Conservation (phyloP, 2,888 invertebrate species). For the Tipula vernalis region DNA sequence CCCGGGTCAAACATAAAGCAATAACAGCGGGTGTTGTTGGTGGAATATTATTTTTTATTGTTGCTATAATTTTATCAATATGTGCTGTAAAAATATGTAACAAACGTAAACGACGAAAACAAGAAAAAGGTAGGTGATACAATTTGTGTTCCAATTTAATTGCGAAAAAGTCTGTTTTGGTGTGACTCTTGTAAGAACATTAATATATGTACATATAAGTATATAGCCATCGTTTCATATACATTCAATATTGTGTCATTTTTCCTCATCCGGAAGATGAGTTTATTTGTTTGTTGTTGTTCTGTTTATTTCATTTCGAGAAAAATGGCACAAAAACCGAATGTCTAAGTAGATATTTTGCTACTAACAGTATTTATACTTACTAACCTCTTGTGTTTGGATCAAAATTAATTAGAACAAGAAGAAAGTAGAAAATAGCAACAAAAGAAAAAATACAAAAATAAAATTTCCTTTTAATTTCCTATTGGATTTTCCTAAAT, state of each 20-base stretch:
- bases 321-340: background rate
- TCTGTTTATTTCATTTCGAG: background rate
- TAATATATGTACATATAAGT: background rate
- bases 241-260: background rate
- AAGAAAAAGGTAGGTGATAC: constrained; percentile 95
- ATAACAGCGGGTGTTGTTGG: constrained; percentile 94
- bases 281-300: background rate
- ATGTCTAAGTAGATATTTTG: background rate
- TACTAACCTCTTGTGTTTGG: background rate
- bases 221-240: background rate
- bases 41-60: constrained; percentile 93
- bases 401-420: background rate
- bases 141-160: constrained; percentile 13
- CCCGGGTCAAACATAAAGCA: constrained; percentile 86
- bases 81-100: constrained; percentile 98
- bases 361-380: background rate
- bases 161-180: background rate
- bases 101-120: constrained; percentile 91
- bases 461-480: background rate
- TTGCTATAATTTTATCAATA: constrained; percentile 91
- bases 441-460: background rate
- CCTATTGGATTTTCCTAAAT: background rate
- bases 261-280: background rate
- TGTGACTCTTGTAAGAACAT: background rate
- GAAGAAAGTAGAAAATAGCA: background rate